A percentile compares a stretch with the other conserved stretches of the same genome.
These are phyloP conservation scores for Drosophila mojavensis DNA, from an alignment of 1,140 invertebrate genomes.

Conservation along the genomic window DNA sequence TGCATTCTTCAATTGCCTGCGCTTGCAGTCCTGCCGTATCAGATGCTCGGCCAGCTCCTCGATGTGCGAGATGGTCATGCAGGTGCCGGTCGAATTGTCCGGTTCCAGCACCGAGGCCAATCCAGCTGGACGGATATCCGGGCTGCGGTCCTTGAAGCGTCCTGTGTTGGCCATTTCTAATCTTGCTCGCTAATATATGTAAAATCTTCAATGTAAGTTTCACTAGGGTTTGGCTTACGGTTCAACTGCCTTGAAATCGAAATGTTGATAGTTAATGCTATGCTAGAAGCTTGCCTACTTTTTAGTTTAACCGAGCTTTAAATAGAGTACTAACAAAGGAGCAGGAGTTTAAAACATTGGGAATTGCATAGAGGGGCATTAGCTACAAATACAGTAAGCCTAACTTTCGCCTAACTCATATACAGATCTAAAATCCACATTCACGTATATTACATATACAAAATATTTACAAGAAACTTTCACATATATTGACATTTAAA, in stretches of 20 bases:
- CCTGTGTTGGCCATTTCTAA: constrained; percentile 46
- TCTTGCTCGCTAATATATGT: not conserved
- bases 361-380: too few relatives aligned
- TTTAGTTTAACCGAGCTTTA: not conserved
- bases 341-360: too few relatives aligned
- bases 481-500: constrained; percentile 25
- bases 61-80: constrained; percentile 27
- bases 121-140: constrained; percentile 44
- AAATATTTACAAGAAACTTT: not conserved
- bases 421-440: too few relatives aligned
- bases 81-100: not conserved
- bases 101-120: not conserved
- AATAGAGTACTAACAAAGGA: too few relatives aligned
- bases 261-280: constrained; percentile 11
- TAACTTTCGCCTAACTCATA: too few relatives aligned
- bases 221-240: not conserved
- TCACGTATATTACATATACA: too few relatives aligned
- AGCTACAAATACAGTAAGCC: too few relatives aligned
- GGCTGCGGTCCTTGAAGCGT: constrained; percentile 46
- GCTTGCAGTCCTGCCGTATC: constrained; percentile 38
- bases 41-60: constrained; percentile 58
- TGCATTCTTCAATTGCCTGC: not conserved
- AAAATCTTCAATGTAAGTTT: not conserved
- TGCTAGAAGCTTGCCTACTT: not conserved
- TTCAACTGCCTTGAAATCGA: not conserved